Conservation (phyloP, 2,113 vertebrate genomes). For the Casuarius casuarius region DNA sequence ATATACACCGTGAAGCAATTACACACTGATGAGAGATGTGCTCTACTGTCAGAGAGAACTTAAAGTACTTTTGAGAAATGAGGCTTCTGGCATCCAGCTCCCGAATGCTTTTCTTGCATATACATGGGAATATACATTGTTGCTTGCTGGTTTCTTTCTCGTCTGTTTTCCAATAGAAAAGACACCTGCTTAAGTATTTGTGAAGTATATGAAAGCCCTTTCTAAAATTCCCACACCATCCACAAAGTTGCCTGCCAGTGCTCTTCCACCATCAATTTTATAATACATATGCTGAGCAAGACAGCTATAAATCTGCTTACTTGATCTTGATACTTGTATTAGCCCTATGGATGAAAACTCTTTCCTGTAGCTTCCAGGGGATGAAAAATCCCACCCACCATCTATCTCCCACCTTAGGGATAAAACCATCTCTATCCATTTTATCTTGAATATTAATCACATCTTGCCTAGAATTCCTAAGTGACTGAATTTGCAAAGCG, state of each 20-base stretch:
- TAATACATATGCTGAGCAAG: background rate
- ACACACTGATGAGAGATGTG: constrained; percentile 9
- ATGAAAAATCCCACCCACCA: constrained; percentile 2
- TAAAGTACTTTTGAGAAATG: background rate
- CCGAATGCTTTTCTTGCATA: background rate
- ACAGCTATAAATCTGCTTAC: background rate
- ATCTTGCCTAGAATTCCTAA: constrained; percentile 11
- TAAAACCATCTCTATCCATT: constrained; percentile 25
- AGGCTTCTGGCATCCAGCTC: background rate
- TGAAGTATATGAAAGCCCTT: background rate
- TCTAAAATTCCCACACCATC: background rate
- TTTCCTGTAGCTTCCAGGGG: constrained; percentile 10
- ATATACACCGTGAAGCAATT: constrained; percentile 31
- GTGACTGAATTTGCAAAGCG: background rate
- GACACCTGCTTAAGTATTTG: background rate
- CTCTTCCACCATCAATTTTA: background rate
- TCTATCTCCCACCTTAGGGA: background rate
- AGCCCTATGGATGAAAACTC: constrained; percentile 22
- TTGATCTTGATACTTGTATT: background rate
- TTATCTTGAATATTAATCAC: constrained; percentile 33
- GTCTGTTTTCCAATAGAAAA: background rate
- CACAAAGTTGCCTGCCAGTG: background rate
- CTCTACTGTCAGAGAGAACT: background rate
- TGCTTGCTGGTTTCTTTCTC: background rate
- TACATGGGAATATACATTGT: background rate